Percentiles rank a stretch among this genome's conserved stretches.
Evolutionary conservation across 1,140 invertebrate genomes (phyloP).

Genomic region (Ceratosolen solmsi): DNA sequence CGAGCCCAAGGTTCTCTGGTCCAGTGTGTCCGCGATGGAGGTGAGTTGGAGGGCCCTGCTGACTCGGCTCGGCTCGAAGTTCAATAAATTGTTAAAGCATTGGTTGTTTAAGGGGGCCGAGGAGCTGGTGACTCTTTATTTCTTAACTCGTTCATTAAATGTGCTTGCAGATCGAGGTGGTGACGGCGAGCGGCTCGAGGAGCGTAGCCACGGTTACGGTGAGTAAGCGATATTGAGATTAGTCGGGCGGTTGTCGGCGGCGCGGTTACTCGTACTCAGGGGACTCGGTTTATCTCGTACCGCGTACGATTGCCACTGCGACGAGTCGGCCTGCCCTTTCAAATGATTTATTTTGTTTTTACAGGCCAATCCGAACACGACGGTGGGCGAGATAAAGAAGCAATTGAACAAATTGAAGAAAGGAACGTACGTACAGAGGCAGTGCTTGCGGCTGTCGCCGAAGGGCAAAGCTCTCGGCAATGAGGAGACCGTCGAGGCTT

Average conservation of each 20-base stretch:
- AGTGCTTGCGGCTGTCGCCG: conserved; percentile 85
- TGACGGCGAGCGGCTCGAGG: conserved; percentile 60
- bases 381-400: conserved; percentile 84
- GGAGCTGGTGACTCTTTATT: background rate
- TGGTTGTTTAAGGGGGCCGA: too few species aligned
- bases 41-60: background rate
- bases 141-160: background rate
- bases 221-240: conserved; percentile 54
- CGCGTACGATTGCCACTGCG: too few species aligned
- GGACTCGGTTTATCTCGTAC: too few species aligned
- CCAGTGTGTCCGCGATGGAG: conserved; percentile 23
- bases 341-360: background rate
- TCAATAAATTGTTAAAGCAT: too few species aligned
- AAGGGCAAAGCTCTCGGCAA: conserved; percentile 87
- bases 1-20: too few species aligned
- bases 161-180: conserved; percentile 64
- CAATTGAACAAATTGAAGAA: conserved; percentile 81
- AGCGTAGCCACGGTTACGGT: conserved; percentile 61
- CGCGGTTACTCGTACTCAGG: too few species aligned
- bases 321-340: too few species aligned
- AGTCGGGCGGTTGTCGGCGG: too few species aligned
- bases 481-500: conserved; percentile 77
- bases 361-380: conserved; percentile 54
- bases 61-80: background rate
- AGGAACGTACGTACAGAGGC: conserved; percentile 84